These are phyloP conservation scores for Calliopsis andreniformis DNA, from an alignment of 1,140 invertebrate genomes.

Conservation along the genomic window DNA sequence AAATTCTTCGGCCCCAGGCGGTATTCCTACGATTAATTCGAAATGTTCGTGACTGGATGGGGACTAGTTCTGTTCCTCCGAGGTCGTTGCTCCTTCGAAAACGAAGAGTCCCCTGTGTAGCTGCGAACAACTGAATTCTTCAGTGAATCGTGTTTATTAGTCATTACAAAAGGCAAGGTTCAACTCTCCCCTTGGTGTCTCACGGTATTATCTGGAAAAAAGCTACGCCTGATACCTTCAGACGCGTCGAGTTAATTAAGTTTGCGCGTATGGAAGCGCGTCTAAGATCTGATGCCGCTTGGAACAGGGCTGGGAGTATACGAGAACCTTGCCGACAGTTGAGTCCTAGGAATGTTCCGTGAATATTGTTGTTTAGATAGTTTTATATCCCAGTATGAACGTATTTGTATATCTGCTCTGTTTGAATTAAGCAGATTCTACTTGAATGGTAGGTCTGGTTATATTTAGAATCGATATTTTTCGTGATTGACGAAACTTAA, in stretches of 20 bases:
- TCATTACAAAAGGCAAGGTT: constrained; percentile 23
- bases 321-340: too few species aligned
- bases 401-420: too few species aligned
- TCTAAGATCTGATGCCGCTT: constrained; percentile 2
- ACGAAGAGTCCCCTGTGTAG: constrained; percentile 5
- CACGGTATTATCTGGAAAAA: constrained; percentile 40
- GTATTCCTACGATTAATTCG: constrained; percentile 55
- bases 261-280: constrained; percentile 27
- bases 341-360: too few species aligned
- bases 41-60: constrained; percentile 50
- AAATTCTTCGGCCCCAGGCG: constrained; percentile 17
- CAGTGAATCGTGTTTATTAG: constrained; percentile 55
- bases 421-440: too few species aligned
- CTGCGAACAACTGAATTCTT: constrained; percentile 46
- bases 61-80: constrained; percentile 6
- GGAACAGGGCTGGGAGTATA: constrained; percentile 12
- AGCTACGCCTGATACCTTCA: constrained; percentile 24
- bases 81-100: constrained; percentile 60
- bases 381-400: too few species aligned
- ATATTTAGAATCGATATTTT: too few species aligned
- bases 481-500: too few species aligned
- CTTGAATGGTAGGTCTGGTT: too few species aligned
- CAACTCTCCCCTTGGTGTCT: constrained; percentile 24
- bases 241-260: constrained; percentile 56
- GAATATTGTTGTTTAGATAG: too few species aligned